phyloP scores from a whole-genome alignment of 2,888 invertebrate genomes.

The Ophion slaviceki region DNA sequence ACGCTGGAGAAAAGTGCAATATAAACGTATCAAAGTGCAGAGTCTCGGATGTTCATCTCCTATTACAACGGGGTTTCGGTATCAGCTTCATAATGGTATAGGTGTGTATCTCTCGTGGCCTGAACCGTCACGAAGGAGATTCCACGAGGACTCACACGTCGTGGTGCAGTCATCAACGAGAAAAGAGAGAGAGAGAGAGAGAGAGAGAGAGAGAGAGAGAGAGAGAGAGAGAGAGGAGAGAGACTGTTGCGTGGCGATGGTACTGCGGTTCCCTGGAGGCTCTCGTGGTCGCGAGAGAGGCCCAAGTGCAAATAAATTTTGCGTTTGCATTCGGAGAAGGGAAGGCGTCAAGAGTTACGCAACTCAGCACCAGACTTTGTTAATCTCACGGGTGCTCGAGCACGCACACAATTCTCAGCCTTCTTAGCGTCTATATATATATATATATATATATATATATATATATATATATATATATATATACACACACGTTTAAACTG shows the following conservation, averaged over 20 bases:
- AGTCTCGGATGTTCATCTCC: constrained; percentile 58
- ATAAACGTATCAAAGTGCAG: constrained; percentile 41
- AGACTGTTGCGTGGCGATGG: constrained; percentile 27
- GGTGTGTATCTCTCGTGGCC: constrained; percentile 39
- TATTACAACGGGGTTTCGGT: constrained; percentile 52
- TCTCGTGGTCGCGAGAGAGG: constrained; percentile 42
- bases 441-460: constrained; percentile 1
- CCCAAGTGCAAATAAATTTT: constrained; percentile 65
- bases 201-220: constrained; percentile 9
- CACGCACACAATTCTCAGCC: constrained; percentile 47
- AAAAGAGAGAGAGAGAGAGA: constrained; percentile 47
- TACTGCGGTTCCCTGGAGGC: constrained; percentile 38
- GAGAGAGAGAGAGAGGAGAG: constrained; percentile 25
- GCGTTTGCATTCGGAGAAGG: constrained; percentile 62
- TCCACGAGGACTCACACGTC: constrained; percentile 49
- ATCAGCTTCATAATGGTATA: constrained; percentile 40
- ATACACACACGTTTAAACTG: constrained; percentile 33
- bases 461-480: background rate
- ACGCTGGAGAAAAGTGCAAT: constrained; percentile 30
- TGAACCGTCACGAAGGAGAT: constrained; percentile 47
- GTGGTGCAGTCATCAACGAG: constrained; percentile 44
- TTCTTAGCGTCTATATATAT: background rate
- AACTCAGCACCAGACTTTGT: constrained; percentile 66
- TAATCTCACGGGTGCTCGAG: constrained; percentile 65
- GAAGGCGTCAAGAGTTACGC: constrained; percentile 56